Conservation (phyloP, 1,140 invertebrate genomes). For the Lepidurus arcticus region DNA sequence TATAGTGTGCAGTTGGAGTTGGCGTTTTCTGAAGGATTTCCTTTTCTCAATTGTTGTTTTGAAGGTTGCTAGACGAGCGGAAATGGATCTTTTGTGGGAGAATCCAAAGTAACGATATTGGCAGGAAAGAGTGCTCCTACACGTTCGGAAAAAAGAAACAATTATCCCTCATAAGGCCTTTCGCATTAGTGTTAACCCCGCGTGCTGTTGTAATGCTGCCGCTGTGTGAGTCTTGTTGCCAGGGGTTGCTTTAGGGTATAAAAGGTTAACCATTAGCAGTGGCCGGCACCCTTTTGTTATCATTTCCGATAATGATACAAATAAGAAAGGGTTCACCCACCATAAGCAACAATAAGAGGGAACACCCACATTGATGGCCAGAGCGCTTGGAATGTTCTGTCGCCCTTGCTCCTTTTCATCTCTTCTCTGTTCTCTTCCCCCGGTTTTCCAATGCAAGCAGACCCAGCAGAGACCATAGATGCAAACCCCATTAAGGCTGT, state of each 20-base stretch:
- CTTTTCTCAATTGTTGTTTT: neutral
- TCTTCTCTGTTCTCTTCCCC: neutral
- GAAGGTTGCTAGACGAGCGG: neutral
- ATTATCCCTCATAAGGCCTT: neutral
- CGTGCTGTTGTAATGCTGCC: neutral
- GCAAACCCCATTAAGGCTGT: neutral
- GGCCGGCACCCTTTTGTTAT: slow-evolving; percentile 6
- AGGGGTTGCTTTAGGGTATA: neutral
- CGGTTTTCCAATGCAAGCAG: neutral
- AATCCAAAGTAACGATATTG: neutral
- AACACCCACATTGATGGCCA: neutral
- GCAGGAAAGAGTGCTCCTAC: slow-evolving; percentile 9
- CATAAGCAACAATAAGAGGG: neutral
- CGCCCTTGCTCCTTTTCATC: slow-evolving; percentile 1
- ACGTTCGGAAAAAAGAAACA: neutral
- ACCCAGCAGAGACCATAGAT: neutral
- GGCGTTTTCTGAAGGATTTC: neutral
- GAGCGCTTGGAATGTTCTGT: neutral
- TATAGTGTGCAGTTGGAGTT: neutral
- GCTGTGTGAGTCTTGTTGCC: slow-evolving; percentile 11
- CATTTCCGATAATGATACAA: slow-evolving; percentile 22
- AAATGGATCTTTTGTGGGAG: slow-evolving; percentile 11
- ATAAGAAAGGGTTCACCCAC: neutral
- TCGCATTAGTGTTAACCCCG: slow-evolving; percentile 4
- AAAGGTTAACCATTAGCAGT: slow-evolving; percentile 12